These are phyloP conservation scores for Falco concolor DNA, from an alignment of 2,797 vertebrate genomes.

Conservation along the genomic window DNA sequence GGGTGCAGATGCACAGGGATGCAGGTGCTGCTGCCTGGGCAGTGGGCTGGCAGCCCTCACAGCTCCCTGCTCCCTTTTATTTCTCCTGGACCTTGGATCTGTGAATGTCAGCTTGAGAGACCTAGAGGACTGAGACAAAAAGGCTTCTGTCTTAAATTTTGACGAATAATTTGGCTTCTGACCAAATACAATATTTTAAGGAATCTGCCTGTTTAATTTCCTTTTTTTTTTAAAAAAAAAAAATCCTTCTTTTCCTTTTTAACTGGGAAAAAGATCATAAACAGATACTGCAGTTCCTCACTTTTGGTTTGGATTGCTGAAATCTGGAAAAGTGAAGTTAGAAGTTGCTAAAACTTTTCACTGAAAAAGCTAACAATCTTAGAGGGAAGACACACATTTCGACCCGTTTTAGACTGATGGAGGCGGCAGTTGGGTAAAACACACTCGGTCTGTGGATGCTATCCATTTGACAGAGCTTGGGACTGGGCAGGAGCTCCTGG, in stretches of 20 bases:
- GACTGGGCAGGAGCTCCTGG: not conserved
- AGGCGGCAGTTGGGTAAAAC: not conserved
- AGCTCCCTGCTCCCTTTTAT: not conserved
- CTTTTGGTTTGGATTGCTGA: not conserved
- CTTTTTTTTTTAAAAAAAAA: not conserved
- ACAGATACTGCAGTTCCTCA: not conserved
- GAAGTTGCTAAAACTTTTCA: not conserved
- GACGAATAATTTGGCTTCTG: not conserved
- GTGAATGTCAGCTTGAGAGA: not conserved
- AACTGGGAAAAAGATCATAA: not conserved
- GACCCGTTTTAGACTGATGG: not conserved
- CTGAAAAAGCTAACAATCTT: not conserved
- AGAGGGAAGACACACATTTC: not conserved
- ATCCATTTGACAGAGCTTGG: not conserved
- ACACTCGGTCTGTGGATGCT: accelerated
- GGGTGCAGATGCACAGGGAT: not conserved
- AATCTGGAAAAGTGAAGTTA: not conserved
- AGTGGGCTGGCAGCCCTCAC: accelerated
- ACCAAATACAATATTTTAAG: not conserved
- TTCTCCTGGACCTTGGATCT: not conserved
- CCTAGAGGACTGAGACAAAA: not conserved
- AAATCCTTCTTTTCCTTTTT: not conserved
- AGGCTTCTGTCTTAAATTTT: not conserved
- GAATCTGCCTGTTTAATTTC: not conserved
- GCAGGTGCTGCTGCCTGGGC: not conserved